A percentile compares a stretch with the other conserved stretches of the same genome.
These are phyloP conservation scores for Lepisosteus osseus DNA, from an alignment of 2,113 vertebrate species.

Conservation along the genomic window DNA sequence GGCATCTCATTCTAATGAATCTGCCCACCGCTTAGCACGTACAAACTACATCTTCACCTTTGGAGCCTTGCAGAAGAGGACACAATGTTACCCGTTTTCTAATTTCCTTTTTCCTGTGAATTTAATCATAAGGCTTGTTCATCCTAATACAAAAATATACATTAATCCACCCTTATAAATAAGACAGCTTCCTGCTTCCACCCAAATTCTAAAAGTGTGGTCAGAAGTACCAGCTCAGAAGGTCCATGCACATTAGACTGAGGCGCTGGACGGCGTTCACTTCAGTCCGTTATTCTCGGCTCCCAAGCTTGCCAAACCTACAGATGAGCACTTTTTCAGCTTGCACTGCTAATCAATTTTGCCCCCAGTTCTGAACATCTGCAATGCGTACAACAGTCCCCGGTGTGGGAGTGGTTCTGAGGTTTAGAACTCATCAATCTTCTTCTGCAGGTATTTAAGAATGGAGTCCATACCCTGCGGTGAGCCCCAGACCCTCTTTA, in stretches of 20 bases:
- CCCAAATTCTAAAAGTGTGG: conserved; percentile 27
- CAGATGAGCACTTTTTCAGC: no score
- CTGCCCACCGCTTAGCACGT: background rate
- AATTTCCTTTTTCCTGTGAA: background rate
- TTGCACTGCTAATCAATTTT: no score
- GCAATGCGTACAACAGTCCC: background rate
- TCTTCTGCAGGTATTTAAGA: conserved; percentile 87
- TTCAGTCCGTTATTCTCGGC: conserved; percentile 8
- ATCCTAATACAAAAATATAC: conserved; percentile 45
- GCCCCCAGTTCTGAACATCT: background rate
- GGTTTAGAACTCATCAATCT: conserved; percentile 81
- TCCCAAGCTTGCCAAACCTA: conserved; percentile 33
- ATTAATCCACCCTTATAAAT: conserved; percentile 47
- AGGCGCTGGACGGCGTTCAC: conserved; percentile 21
- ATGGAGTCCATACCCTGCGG: conserved; percentile 94
- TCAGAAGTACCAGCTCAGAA: conserved; percentile 59
- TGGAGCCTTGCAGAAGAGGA: no score
- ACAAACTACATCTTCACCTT: no score
- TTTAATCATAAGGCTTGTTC: conserved; percentile 11
- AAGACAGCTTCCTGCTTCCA: conserved; percentile 3
- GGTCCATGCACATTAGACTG: conserved; percentile 35
- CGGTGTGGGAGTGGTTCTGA: no score
- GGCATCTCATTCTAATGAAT: background rate
- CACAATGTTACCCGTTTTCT: conserved; percentile 51
- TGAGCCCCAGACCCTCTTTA: conserved; percentile 94